Percentiles rank a stretch among this genome's conserved stretches.
phyloP scores from a whole-genome alignment of 2,113 vertebrate species.

The Polyodon spathula region DNA sequence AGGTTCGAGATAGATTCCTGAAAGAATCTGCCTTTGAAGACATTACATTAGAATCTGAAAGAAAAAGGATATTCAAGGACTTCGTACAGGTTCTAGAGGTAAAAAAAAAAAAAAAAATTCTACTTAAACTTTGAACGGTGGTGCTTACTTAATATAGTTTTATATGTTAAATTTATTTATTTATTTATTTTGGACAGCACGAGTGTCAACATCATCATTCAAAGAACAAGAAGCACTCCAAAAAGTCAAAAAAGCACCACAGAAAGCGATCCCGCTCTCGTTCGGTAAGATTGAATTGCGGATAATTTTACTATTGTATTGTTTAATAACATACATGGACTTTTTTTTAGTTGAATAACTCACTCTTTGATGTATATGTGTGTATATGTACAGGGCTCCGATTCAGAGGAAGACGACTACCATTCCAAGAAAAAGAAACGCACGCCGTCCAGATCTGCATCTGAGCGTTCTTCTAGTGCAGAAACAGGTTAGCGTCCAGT shows the following conservation, averaged over 20 bases:
- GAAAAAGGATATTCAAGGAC: conserved; percentile 97
- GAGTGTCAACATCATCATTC: conserved; percentile 98
- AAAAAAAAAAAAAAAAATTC: too few relatives aligned
- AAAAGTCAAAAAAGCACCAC: conserved; percentile 97
- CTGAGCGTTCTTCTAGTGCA: conserved; percentile 86
- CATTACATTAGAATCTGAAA: conserved; percentile 90
- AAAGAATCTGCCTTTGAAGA: conserved; percentile 94
- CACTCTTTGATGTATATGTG: too few relatives aligned
- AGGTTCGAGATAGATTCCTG: conserved; percentile 89
- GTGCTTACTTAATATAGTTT: too few relatives aligned
- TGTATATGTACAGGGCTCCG: conserved; percentile 90
- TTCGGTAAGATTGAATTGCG: conserved; percentile 62
- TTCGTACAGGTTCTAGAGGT: conserved; percentile 96
- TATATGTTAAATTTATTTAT: too few relatives aligned
- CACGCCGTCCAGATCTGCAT: conserved; percentile 85
- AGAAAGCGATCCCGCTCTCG: conserved; percentile 91
- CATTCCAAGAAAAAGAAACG: conserved; percentile 93
- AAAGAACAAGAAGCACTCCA: conserved; percentile 98
- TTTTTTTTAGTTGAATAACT: too few relatives aligned
- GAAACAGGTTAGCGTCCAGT: conserved; percentile 71
- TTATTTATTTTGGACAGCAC: too few relatives aligned
- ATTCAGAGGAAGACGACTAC: conserved; percentile 92
- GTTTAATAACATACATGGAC: too few relatives aligned
- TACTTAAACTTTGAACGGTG: too few relatives aligned
- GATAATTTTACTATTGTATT: too few relatives aligned